Conservation (phyloP, 1,140 invertebrate species). For the Rhopalosiphum padi region DNA sequence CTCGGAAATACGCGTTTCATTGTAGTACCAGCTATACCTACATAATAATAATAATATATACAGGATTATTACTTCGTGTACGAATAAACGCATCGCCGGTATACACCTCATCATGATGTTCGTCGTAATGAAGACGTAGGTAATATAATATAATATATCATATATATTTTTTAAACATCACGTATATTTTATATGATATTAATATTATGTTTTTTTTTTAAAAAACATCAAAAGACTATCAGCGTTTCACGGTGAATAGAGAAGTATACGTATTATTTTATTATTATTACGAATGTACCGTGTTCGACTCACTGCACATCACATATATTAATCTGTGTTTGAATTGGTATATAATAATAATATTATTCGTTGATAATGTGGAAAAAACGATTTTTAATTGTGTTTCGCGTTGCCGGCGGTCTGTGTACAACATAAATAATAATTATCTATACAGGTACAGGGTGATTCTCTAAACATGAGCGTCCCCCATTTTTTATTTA, state of each 20-base stretch:
- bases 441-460: not conserved
- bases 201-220: constrained; percentile 16
- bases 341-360: not conserved
- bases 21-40: not conserved
- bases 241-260: constrained; percentile 49
- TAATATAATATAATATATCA: not conserved
- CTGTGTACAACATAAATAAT: not conserved
- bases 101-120: not conserved
- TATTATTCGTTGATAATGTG: constrained; percentile 2
- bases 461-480: not conserved
- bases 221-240: constrained; percentile 52
- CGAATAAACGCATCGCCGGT: constrained; percentile 19
- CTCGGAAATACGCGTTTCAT: constrained; percentile 39
- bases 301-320: not conserved
- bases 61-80: constrained; percentile 43
- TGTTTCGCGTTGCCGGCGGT: not conserved
- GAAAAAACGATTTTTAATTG: constrained; percentile 38
- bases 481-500: not conserved
- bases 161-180: not conserved
- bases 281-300: not conserved
- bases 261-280: not conserved
- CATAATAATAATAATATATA: too few species aligned
- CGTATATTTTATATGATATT: not conserved
- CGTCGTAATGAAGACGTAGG: constrained; percentile 30
- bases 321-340: constrained; percentile 39